Evolutionary conservation across 2,797 vertebrate species (phyloP).

Genomic region (Meriones psammophilus): DNA sequence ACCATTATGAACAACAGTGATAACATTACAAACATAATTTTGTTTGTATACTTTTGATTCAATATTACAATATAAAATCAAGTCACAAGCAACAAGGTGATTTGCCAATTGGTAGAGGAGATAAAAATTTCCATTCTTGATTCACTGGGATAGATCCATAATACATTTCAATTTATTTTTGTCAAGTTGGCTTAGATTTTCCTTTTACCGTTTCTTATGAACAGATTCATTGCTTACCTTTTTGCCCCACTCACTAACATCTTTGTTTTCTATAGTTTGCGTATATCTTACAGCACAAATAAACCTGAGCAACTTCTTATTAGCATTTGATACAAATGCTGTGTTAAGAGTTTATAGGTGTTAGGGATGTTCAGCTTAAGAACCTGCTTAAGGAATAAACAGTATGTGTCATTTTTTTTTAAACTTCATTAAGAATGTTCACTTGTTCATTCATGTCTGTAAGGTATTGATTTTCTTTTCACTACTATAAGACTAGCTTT

Average conservation of each 20-base stretch:
- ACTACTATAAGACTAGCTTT: slow-evolving; percentile 51
- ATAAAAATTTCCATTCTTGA: background rate
- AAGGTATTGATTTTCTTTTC: slow-evolving; percentile 65
- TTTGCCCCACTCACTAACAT: background rate
- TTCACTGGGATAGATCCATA: background rate
- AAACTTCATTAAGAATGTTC: background rate
- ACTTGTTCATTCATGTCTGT: slow-evolving; percentile 52
- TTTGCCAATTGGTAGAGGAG: background rate
- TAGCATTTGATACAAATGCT: background rate
- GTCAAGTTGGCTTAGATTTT: background rate
- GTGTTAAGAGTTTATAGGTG: background rate
- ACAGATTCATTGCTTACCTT: background rate
- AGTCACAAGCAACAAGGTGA: background rate
- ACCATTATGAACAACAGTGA: background rate
- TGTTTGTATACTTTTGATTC: background rate
- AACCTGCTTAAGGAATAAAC: background rate
- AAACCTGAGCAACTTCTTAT: background rate
- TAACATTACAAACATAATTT: background rate
- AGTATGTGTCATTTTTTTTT: background rate
- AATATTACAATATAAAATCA: slow-evolving; percentile 51
- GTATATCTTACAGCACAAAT: background rate
- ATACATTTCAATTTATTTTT: background rate
- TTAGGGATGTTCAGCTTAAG: background rate
- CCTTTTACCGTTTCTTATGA: background rate
- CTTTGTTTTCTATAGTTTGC: background rate